A percentile compares a stretch with the other conserved stretches of the same genome.
These are phyloP conservation scores for Semaprochilodus insignis DNA, from an alignment of 2,797 vertebrate genomes.

Conservation along the genomic window DNA sequence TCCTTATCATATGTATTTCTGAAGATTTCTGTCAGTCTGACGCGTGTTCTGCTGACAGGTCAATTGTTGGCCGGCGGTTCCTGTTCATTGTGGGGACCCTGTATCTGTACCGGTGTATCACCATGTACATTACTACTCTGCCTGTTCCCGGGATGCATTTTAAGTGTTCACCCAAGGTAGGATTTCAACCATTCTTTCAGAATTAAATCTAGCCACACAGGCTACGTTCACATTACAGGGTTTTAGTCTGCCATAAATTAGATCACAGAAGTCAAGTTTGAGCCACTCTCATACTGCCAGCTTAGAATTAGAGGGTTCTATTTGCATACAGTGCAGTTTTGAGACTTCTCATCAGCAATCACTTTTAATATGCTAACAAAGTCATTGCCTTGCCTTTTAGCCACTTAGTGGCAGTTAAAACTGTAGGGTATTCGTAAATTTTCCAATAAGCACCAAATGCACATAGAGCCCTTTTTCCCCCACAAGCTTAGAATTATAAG, in stretches of 20 bases:
- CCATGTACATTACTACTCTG: constrained; percentile 91
- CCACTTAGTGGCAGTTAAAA: no score
- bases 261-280: background rate
- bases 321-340: no score
- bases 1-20: background rate
- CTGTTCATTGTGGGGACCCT: constrained; percentile 90
- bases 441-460: no score
- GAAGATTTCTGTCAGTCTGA: background rate
- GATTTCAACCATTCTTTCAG: background rate
- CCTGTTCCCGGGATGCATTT: constrained; percentile 92
- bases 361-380: no score
- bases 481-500: no score
- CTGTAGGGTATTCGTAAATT: no score
- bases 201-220: background rate
- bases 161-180: constrained; percentile 91
- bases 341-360: no score
- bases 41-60: constrained; percentile 69
- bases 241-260: background rate
- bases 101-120: constrained; percentile 90
- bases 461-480: no score
- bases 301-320: no score
- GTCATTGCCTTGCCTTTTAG: no score
- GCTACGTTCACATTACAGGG: background rate
- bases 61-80: constrained; percentile 87
- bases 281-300: no score